phyloP scores from a whole-genome alignment of 2,113 vertebrate genomes.

The Hippopotamus amphibius region DNA sequence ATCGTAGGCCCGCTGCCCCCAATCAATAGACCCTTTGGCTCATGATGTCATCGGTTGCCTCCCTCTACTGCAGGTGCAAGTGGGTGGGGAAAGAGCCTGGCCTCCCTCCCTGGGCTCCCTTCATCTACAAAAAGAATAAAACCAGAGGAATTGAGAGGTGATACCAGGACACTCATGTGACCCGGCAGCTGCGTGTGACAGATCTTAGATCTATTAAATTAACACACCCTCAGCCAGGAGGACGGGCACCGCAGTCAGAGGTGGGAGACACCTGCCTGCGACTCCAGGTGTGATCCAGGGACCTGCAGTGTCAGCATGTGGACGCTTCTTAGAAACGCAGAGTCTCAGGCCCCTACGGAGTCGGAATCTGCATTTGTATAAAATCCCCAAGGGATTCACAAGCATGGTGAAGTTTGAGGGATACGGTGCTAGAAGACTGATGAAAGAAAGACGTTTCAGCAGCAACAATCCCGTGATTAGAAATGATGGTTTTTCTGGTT shows the following conservation, averaged over 20 bases:
- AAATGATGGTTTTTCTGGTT: not conserved
- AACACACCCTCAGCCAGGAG: not conserved
- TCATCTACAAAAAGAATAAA: not conserved
- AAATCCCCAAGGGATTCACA: not conserved
- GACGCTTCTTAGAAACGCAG: not conserved
- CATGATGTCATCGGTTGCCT: not conserved
- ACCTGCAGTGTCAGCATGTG: fast-evolving
- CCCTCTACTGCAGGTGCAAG: not conserved
- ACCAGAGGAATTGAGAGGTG: not conserved
- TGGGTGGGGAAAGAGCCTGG: not conserved
- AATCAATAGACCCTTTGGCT: not conserved
- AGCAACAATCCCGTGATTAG: not conserved
- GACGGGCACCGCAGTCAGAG: not conserved
- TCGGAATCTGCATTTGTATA: not conserved
- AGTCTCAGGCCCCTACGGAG: not conserved
- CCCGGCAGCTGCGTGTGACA: not conserved
- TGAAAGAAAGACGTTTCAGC: not conserved
- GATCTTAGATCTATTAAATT: too few relatives aligned
- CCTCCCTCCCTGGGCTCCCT: not conserved
- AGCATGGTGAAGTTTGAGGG: not conserved
- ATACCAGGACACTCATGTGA: not conserved
- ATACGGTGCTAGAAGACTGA: not conserved
- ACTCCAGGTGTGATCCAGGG: too few relatives aligned
- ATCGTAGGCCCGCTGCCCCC: not conserved
- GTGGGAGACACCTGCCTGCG: not conserved